Conservation (phyloP, 2,113 vertebrate genomes). For the Gallinago paraguaiae region DNA sequence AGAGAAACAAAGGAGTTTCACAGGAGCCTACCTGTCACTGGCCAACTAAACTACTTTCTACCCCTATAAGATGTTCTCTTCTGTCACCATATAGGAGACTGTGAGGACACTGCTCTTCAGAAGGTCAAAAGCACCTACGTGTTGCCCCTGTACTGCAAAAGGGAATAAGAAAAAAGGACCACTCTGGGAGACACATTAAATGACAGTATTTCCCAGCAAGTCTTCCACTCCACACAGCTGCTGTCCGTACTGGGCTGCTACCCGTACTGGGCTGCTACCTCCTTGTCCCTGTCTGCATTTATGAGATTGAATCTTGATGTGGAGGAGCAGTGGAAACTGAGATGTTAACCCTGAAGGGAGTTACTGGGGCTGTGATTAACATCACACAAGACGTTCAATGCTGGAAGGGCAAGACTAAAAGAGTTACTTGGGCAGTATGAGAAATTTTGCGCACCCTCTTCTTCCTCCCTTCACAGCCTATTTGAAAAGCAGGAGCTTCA, state of each 20-base stretch:
- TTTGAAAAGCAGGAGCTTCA: neutral
- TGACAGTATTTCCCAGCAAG: neutral
- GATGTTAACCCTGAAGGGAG: neutral
- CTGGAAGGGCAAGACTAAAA: neutral
- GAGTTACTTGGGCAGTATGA: neutral
- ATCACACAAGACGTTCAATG: neutral
- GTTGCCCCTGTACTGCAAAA: neutral
- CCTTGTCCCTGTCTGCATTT: neutral
- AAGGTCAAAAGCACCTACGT: neutral
- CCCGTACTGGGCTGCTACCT: neutral
- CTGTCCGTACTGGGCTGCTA: neutral
- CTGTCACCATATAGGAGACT: neutral
- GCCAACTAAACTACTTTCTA: neutral
- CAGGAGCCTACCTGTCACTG: neutral
- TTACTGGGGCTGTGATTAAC: neutral
- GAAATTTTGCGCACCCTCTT: neutral
- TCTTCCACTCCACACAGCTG: neutral
- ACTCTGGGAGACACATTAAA: neutral
- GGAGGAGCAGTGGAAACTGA: neutral
- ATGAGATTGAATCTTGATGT: neutral
- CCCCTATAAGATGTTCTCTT: neutral
- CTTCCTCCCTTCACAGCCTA: neutral
- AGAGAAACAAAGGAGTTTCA: neutral
- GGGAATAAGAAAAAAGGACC: neutral
- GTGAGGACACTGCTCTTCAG: neutral